A percentile compares a stretch with the other conserved stretches of the same genome.
These are phyloP conservation scores for Zingel zingel DNA, from an alignment of 2,113 vertebrate species.

Conservation along the genomic window DNA sequence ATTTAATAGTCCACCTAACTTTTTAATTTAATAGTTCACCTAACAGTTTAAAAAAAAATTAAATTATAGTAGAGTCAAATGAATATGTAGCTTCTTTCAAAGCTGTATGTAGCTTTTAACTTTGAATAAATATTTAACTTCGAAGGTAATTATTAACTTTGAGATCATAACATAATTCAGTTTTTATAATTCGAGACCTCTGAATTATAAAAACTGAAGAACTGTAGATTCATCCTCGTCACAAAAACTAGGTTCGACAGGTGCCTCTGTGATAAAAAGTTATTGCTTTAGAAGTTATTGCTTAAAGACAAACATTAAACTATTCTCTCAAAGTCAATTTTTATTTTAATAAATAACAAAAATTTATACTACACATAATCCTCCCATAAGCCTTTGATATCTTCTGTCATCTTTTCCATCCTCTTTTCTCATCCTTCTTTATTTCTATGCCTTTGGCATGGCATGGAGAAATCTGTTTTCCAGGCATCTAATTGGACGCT, in stretches of 20 bases:
- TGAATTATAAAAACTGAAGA: too few relatives aligned
- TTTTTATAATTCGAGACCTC: not conserved
- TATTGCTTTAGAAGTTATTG: conserved; percentile 16
- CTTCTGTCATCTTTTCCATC: conserved; percentile 76
- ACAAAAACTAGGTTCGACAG: conserved; percentile 23
- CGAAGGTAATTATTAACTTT: not conserved
- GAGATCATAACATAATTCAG: conserved; percentile 3
- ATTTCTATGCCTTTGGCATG: conserved; percentile 63
- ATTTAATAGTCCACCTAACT: not conserved
- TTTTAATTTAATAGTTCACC: not conserved
- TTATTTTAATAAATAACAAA: conserved; percentile 40
- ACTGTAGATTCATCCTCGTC: not conserved
- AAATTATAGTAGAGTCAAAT: not conserved
- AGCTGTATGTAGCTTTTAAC: not conserved
- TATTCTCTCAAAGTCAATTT: conserved; percentile 12
- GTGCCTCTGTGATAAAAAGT: conserved; percentile 12
- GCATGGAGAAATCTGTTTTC: conserved; percentile 77
- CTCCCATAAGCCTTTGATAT: conserved; percentile 56
- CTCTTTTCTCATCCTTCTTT: conserved; percentile 56
- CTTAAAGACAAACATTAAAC: conserved; percentile 41
- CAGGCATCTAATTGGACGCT: conserved; percentile 80
- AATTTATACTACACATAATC: conserved; percentile 46
- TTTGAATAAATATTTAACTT: too few relatives aligned
- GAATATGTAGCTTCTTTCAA: not conserved
- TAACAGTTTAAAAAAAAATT: too few relatives aligned